These are phyloP conservation scores for Galemys pyrenaicus DNA, from an alignment of 2,113 vertebrate genomes.

Conservation along the genomic window DNA sequence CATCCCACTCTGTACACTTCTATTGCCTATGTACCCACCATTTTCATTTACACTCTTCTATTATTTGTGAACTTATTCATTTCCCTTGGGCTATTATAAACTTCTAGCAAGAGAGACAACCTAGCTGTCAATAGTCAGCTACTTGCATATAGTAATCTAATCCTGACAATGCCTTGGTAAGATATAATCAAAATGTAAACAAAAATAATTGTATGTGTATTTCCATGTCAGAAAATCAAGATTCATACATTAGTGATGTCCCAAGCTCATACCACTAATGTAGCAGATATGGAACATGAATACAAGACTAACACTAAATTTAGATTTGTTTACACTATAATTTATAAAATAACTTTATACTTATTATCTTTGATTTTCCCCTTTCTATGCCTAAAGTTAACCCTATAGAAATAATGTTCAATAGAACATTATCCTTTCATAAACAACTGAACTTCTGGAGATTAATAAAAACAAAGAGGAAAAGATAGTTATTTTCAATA, in stretches of 20 bases:
- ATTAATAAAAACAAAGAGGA: neutral
- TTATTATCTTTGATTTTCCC: neutral
- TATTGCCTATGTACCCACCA: accelerated
- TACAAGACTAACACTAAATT: neutral
- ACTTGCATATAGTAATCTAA: neutral
- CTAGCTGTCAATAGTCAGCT: neutral
- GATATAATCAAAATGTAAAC: neutral
- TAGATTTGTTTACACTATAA: neutral
- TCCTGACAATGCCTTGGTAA: neutral
- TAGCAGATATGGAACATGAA: neutral
- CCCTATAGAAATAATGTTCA: too few species aligned
- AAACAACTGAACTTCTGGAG: neutral
- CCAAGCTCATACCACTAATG: neutral
- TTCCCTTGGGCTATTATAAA: neutral
- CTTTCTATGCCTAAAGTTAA: neutral
- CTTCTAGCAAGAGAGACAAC: neutral
- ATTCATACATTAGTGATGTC: neutral
- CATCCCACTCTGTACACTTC: neutral
- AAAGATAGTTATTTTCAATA: neutral
- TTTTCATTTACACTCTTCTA: neutral
- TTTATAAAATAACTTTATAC: neutral
- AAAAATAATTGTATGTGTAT: neutral
- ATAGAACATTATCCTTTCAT: too few species aligned
- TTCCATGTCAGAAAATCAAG: neutral
- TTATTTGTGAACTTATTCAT: neutral